Evolutionary conservation across 2,113 vertebrate genomes (phyloP), one percentile per base, ranked within the genome.

Genomic region (Phodopus roborovskii): DNA sequence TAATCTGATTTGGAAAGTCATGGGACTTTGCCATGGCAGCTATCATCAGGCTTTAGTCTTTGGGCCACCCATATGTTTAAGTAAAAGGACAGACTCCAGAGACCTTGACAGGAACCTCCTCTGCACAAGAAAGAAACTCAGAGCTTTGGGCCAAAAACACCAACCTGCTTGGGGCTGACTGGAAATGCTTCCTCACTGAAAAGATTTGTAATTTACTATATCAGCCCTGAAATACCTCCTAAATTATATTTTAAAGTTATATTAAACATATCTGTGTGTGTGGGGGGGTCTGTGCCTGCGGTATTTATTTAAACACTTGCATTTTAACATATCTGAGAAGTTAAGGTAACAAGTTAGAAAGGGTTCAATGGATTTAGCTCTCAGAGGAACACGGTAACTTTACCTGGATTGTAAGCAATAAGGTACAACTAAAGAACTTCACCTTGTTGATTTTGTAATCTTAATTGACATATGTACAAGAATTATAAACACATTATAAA

Each of bases 381-480:
- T 94, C 92, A 95, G n/a, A 95, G 70, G 58, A 94, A 71, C 81
- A 88, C 83, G 33, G 68, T 87, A 86, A 88, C 90, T 96, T 75
- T 88, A 74, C 50, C 89, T 94, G 39, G 9, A 93, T 53, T 93
- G 87, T 90, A 92, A 92, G 70, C 42, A 97, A 92, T 68, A 90
- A 71, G 71, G 82, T 48, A 87, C 89, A 92, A 94, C 70, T 88
- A 68, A 79, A 94, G 1, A 88, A 75, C 3, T 82, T 60, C 89
- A 84, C 4, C 85, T 82, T 94, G 92, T 60, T 50, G 10, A 77
- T 92, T 93, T 85, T 58, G 7, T 90, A 93, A 95, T 60, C 79
- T 90, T 78, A 89, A 94, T 62, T 86, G 91, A 60, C 77, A 87
- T 12, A 19, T 70, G 10, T 81, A 66, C 20, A 95, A 89, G 92